These are phyloP conservation scores for Onychomys arenicola DNA, from an alignment of 2,797 vertebrate species.

Conservation along the genomic window DNA sequence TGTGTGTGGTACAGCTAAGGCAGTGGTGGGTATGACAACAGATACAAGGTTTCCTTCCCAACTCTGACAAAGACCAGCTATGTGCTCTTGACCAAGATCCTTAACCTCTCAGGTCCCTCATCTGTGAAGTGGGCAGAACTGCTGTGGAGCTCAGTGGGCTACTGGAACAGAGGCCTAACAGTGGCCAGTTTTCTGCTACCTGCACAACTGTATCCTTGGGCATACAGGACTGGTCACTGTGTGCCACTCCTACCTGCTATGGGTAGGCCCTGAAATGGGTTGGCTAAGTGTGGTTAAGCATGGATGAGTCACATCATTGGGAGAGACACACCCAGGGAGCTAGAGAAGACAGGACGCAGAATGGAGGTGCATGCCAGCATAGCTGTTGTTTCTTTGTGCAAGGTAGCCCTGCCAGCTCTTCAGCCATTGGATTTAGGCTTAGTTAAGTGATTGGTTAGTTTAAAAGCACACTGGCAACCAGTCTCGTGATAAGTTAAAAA, in stretches of 20 bases:
- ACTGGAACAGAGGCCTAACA: not conserved
- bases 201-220: not conserved
- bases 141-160: not conserved
- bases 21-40: not conserved
- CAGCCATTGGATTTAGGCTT: not conserved
- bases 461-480: not conserved
- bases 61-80: not conserved
- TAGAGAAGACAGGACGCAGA: not conserved
- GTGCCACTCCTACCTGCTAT: not conserved
- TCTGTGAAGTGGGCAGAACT: not conserved
- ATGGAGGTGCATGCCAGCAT: not conserved
- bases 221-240: not conserved
- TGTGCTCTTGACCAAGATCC: not conserved
- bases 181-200: not conserved
- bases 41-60: not conserved
- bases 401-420: not conserved
- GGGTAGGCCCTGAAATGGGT: not conserved
- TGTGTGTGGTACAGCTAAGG: not conserved
- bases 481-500: not conserved
- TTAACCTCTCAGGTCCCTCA: not conserved
- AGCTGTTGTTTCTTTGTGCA: not conserved
- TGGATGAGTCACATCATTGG: not conserved
- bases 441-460: not conserved
- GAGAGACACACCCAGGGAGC: not conserved
- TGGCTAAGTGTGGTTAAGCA: not conserved